A percentile compares a stretch with the other conserved stretches of the same genome.
Evolutionary conservation across 2,797 vertebrate species (phyloP).

Genomic region (Halcyon badia): DNA sequence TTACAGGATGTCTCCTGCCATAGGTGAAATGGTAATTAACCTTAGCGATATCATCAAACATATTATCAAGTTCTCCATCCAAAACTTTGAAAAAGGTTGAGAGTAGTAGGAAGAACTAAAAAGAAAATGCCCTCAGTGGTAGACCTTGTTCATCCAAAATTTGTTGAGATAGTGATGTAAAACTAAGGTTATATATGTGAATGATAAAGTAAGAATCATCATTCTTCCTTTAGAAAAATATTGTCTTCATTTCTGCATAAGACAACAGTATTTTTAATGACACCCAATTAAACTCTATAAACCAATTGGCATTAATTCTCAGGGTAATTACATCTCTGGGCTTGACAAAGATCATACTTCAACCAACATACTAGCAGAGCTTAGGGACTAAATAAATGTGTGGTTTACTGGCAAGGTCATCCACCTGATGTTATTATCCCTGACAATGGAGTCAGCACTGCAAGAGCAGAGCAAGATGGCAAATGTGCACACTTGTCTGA

Average conservation of each 20-base stretch:
- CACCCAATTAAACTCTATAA: conserved; percentile 64
- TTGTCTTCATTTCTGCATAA: background rate
- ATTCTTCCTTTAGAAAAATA: background rate
- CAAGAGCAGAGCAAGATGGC: conserved; percentile 28
- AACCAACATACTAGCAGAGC: conserved; percentile 24
- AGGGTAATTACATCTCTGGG: conserved; percentile 45
- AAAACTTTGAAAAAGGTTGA: conserved; percentile 35
- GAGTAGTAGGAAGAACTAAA: background rate
- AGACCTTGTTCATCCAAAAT: background rate
- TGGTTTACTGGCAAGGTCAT: conserved; percentile 45
- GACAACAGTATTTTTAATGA: conserved; percentile 26
- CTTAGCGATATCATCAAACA: conserved; percentile 19
- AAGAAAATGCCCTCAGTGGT: background rate
- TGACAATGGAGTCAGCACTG: background rate
- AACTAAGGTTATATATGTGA: background rate
- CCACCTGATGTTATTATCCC: conserved; percentile 33
- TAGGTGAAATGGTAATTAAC: conserved; percentile 45
- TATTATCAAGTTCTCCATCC: conserved; percentile 31
- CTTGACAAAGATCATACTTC: conserved; percentile 56
- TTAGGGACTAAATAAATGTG: conserved; percentile 34
- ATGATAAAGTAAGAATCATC: background rate
- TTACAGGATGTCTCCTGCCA: conserved; percentile 23
- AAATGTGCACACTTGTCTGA: conserved; percentile 14
- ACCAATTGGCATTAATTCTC: conserved; percentile 64
- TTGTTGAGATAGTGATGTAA: background rate